Evolutionary conservation across 2,797 vertebrate species (phyloP), one percentile per base, ranked within the genome.

Genomic region (Sebastolobus alascanus): DNA sequence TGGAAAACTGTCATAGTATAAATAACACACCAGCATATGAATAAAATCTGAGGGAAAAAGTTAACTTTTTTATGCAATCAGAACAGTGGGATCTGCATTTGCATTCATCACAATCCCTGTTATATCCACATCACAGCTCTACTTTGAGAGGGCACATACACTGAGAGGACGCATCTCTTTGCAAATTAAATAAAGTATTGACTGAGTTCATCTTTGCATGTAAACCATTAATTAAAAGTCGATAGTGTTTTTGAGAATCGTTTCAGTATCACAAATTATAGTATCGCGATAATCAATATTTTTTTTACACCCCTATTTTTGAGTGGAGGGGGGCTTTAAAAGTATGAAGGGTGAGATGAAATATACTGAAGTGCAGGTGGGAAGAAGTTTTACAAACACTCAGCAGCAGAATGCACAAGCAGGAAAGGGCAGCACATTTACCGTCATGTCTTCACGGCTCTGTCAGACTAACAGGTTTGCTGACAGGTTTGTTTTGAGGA

Each of bases 401-500:
- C 25, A 0, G 27, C 78, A 9, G 5, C 75, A 61, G 61, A 68
- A 74, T 59, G 75, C 64, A 22, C 27, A 6, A 18, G 77, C 72
- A 33, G 59, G 65, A 77, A 74, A 37, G 69, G 55, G 76, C 40
- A 54, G 35, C 69, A 59, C 1, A 67, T 61, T 33, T 68, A 11
- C 43, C 18, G 31, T 31, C 27, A 1, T 6, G 76, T 75, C 77
- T 73, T 81, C 77, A 5, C 73, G 10, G 55, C 66, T 73, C 68
- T 37, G 75, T 79, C 72, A 65, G 59, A 22, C 31, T 5, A 77
- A 73, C 52, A 18, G 4, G 33, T 70, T 22, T 65, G 29, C 79
- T 84, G 82, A 86, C 87, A 80, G 71, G 71, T 81, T 79, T 85
- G 60, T 84, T 86, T 80, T 50, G 33, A 60, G 40, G n/a, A 65